Percentiles rank a stretch among this genome's conserved stretches.
These are phyloP conservation scores for Xestoiulus laeticollis DNA, from an alignment of 2,888 invertebrate genomes.

Conservation along the genomic window DNA sequence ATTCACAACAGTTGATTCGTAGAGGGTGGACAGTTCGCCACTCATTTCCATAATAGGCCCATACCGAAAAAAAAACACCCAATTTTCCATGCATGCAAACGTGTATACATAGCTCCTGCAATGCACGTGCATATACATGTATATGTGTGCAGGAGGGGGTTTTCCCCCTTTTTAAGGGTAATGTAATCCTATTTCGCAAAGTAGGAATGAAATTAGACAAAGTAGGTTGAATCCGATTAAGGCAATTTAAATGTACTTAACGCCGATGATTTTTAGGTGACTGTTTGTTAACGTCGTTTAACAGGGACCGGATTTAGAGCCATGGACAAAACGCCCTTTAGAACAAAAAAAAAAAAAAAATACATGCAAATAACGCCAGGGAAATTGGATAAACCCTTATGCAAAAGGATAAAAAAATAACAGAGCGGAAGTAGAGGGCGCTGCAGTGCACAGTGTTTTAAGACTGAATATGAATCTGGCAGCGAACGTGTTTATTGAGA, in stretches of 20 bases:
- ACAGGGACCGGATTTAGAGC: background rate
- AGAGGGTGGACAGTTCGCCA: slow-evolving; percentile 8
- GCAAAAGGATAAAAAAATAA: background rate
- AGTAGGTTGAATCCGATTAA: slow-evolving; percentile 56
- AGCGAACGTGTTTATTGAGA: too few relatives aligned
- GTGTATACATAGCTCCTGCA: background rate
- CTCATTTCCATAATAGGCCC: slow-evolving; percentile 15
- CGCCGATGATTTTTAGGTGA: slow-evolving; percentile 52
- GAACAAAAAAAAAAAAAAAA: background rate
- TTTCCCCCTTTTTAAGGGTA: background rate
- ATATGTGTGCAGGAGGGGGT: background rate
- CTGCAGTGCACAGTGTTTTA: background rate
- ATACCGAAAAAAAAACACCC: background rate
- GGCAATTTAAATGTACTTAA: slow-evolving; percentile 57
- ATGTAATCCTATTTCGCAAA: slow-evolving; percentile 54
- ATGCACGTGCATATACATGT: background rate
- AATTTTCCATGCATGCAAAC: too few relatives aligned
- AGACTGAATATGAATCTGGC: too few relatives aligned
- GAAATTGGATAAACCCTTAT: background rate
- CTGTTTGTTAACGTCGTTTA: slow-evolving; percentile 49
- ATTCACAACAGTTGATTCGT: background rate
- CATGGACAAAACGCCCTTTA: background rate
- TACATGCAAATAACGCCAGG: background rate
- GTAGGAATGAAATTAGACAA: slow-evolving; percentile 55
- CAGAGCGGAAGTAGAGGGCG: background rate